Percentiles rank a stretch among this genome's conserved stretches.
These are phyloP conservation scores for Albula glossodonta DNA, from an alignment of 2,113 vertebrate species.

Conservation along the genomic window DNA sequence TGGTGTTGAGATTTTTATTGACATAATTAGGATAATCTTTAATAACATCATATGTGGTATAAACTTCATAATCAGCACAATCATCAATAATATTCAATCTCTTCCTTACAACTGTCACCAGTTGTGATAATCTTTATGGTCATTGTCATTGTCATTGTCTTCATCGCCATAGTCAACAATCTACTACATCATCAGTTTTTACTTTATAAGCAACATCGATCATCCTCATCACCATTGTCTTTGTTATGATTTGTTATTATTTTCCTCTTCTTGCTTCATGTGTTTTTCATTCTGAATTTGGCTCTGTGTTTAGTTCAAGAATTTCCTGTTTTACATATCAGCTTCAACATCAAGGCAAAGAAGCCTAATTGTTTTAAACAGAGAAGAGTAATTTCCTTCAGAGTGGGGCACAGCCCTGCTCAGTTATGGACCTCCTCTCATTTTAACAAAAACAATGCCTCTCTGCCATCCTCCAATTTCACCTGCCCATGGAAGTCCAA, in stretches of 20 bases:
- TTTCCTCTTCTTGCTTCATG: neutral
- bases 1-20: too few species aligned
- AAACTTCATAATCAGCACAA: too few species aligned
- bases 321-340: neutral
- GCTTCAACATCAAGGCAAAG: neutral
- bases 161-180: neutral
- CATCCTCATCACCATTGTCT: neutral
- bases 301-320: neutral
- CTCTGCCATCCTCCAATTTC: neutral
- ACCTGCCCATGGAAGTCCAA: neutral
- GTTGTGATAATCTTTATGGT: neutral
- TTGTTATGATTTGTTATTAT: neutral
- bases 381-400: neutral
- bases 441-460: neutral
- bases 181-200: neutral
- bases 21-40: too few species aligned
- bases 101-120: too few species aligned
- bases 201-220: neutral
- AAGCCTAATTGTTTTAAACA: neutral
- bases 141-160: neutral
- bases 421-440: neutral
- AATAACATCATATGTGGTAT: too few species aligned
- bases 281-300: constrained; percentile 2
- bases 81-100: too few species aligned
- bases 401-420: neutral